Base-by-base conservation (phyloP, 2,888 invertebrate species). In the Tuberolachnus salignus region DNA sequence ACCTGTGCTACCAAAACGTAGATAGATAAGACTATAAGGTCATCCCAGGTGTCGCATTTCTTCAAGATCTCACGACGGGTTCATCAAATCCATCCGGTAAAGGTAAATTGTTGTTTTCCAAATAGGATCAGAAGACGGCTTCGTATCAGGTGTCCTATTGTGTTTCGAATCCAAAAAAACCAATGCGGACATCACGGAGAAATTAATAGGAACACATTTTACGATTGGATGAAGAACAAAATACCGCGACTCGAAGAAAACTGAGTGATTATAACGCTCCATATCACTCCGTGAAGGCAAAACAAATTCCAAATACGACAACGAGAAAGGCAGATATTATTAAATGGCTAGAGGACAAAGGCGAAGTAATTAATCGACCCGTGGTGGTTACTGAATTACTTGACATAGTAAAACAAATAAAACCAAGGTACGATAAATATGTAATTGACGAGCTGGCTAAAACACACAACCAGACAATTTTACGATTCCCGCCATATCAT, bases 61-160 rank as follows among this genome's bases (percentile, higher is more conserved):
- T 34, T 10, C n/a, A 34, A 26, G 34, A 26, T 16, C 34, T 61
- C 10, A 34, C 8, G n/a, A 34, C 23, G 2, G 23, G 44, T 19
- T 11, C 10, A 0, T n/a, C 16, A n/a, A 72, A 72, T 42, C 49
- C 72, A 3, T 51, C 71, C 23, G 81, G 57, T 3, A 73, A 80
- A 46, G 81, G 80, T 1, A 42, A 1, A n/a, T 81, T 3, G 80
- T 80, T 1, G 21, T 81, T 0, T 9, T 53, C 1, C 81, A 81
- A 11, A 72, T 69, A 42, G 81, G 81, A 0, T 55, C 53, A 4
- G n/a, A 81, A 42, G 66, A 34, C 63, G 82, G 83, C 21, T 83
- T 83, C 80, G 80, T 83, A 42, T 80, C 82, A 11, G 81, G 75
- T 4, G 82, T 81, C 14, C 59, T 83, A 21, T 66, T 82, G n/a